Evolutionary conservation across 2,797 vertebrate species (phyloP).

Genomic region (Sebastes nivosus): DNA sequence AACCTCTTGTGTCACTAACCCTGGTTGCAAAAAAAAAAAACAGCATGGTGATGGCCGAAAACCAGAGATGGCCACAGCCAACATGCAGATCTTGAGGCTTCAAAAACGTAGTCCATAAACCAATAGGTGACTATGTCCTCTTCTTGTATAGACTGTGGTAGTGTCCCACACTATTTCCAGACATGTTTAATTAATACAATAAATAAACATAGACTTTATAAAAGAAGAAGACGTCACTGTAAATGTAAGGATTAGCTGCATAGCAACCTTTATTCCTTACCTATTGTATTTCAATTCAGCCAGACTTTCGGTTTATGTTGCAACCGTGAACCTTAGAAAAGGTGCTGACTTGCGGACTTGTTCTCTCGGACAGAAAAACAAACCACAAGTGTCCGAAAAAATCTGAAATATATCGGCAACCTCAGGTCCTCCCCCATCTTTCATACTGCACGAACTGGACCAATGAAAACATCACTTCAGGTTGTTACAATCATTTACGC

Average conservation of each 20-base stretch:
- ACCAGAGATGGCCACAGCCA: too few relatives aligned
- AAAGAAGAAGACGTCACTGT: too few relatives aligned
- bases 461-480: neutral
- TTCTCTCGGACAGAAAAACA: neutral
- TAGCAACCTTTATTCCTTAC: neutral
- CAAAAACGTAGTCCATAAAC: too few relatives aligned
- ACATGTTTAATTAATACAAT: too few relatives aligned
- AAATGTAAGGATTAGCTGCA: neutral
- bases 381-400: neutral
- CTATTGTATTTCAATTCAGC: neutral
- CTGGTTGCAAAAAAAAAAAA: too few relatives aligned
- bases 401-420: neutral
- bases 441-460: neutral
- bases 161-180: too few relatives aligned
- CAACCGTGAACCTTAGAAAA: neutral
- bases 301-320: neutral
- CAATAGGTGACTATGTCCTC: too few relatives aligned
- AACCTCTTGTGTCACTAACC: too few relatives aligned
- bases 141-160: too few relatives aligned
- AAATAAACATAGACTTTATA: neutral
- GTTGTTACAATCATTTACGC: neutral
- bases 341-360: neutral
- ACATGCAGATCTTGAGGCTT: too few relatives aligned
- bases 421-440: neutral
- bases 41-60: too few relatives aligned